Base-by-base conservation (phyloP, 2,888 invertebrate species). In the Caenorhabditis drosophilae region DNA sequence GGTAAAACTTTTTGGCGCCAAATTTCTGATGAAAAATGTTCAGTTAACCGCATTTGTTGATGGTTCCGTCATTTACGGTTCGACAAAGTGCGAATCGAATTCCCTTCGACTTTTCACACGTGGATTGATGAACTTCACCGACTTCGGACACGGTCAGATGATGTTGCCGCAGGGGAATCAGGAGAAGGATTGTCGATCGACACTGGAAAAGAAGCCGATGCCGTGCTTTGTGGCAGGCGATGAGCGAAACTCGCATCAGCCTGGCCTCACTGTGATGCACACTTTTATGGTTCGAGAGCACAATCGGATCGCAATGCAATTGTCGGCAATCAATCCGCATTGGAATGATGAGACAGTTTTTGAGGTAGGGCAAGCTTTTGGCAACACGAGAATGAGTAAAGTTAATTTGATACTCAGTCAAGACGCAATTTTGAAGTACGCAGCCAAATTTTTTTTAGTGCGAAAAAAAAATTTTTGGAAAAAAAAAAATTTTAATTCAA, bases 61-160 rank as follows among this genome's bases (percentile, higher is more conserved):
- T 60, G 82, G 78, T 1, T 93, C 93, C 0, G 91, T 91, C 63
- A 86, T 95, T 22, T 95, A 95, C 81, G 95, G 95, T 0, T 93
- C 93, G 80, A 92, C 92, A 78, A 88, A 88, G 0, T 95, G 95
- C 84, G 89, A 92, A 36, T 89, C 90, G 0, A 88, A 89, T 42
- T 88, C 89, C 50, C 86, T 95, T n/a, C 88, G 92, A 45, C 89
- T 92, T 0, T 85, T 90, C 89, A 72, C 69, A n/a, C 53, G 75
- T 16, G 82, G 82, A 36, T 72, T 82, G 11, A 50, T 84, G 46
- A 84, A 83, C 62, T 84, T 77, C 61, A 84, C 83, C 2, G 81
- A 84, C 41, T 76, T 73, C 18, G 70, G 73, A n/a, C 63, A 73
- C 20, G 70, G 70, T 18, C 68, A 75, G 40, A 71, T 75, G 71